Conservation (phyloP, 2,797 vertebrate species). For the Leptatherina wallacei region DNA sequence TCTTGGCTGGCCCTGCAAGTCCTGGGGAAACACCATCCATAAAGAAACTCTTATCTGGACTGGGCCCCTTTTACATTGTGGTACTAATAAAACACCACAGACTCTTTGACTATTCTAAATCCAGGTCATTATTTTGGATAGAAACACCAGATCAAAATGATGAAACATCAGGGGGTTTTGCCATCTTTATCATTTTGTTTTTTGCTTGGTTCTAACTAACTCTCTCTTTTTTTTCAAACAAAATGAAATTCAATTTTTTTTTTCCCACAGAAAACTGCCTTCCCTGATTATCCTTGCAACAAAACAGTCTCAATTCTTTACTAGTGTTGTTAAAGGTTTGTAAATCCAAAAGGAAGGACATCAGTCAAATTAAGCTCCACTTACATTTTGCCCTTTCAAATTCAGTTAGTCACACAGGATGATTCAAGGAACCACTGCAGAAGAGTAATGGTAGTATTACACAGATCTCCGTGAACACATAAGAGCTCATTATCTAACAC, state of each 20-base stretch:
- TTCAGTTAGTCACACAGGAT: slow-evolving; percentile 52
- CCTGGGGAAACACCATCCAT: slow-evolving; percentile 69
- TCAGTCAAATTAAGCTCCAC: slow-evolving; percentile 40
- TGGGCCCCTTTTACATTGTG: slow-evolving; percentile 69
- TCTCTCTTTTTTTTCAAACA: slow-evolving; percentile 35
- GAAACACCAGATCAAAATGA: slow-evolving; percentile 55
- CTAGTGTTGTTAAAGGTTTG: slow-evolving; percentile 36
- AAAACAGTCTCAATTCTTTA: slow-evolving; percentile 31
- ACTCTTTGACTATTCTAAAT: slow-evolving; percentile 65
- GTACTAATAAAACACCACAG: slow-evolving; percentile 71
- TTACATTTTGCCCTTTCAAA: slow-evolving; percentile 44
- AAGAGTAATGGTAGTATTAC: slow-evolving; percentile 55
- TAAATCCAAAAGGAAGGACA: slow-evolving; percentile 25
- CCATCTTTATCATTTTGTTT: slow-evolving; percentile 35
- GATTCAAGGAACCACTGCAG: slow-evolving; percentile 55
- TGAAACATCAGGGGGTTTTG: slow-evolving; percentile 29
- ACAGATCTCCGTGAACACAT: slow-evolving; percentile 63
- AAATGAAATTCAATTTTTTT: slow-evolving; percentile 47
- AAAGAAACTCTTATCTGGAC: slow-evolving; percentile 76
- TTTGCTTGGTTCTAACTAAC: slow-evolving; percentile 35
- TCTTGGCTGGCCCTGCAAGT: slow-evolving; percentile 66
- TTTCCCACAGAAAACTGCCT: slow-evolving; percentile 38
- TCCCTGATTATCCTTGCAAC: slow-evolving; percentile 32
- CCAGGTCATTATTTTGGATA: slow-evolving; percentile 58
- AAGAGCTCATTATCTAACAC: slow-evolving; percentile 62